These are phyloP conservation scores for Melanargia galathea DNA, from an alignment of 2,888 invertebrate genomes.

Conservation along the genomic window DNA sequence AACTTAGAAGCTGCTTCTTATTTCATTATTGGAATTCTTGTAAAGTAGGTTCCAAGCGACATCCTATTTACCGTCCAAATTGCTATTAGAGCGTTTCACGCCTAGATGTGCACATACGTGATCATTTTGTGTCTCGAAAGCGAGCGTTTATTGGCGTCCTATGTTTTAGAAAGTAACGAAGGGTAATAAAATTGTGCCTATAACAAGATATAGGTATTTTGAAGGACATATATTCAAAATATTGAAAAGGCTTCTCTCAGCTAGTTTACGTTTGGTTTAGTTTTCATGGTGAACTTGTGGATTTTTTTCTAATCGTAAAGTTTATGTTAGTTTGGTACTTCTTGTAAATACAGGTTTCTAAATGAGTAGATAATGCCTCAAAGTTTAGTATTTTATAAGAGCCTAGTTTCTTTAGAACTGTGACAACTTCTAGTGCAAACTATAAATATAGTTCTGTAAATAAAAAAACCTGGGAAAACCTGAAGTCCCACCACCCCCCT, in stretches of 20 bases:
- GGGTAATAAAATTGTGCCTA: not conserved
- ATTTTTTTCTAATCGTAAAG: not conserved
- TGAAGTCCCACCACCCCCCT: no score
- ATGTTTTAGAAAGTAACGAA: not conserved
- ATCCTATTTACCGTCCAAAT: slow-evolving; percentile 66
- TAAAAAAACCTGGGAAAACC: no score
- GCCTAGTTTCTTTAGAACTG: no score
- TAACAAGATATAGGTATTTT: no score
- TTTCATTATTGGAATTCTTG: slow-evolving; percentile 52
- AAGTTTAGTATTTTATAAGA: not conserved
- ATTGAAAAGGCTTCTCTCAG: no score
- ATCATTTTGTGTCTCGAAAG: slow-evolving; percentile 13
- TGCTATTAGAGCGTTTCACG: slow-evolving; percentile 77
- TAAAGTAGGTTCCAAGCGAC: slow-evolving; percentile 44
- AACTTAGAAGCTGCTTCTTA: slow-evolving; percentile 48
- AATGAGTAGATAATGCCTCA: no score
- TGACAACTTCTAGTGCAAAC: no score
- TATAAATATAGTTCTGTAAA: no score
- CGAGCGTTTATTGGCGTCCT: not conserved
- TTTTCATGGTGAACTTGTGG: no score
- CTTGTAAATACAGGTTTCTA: not conserved
- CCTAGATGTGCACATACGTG: slow-evolving; percentile 39
- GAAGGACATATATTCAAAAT: no score
- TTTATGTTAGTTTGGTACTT: no score
- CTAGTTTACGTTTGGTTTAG: no score